Evolutionary conservation across 2,113 vertebrate species (phyloP).

Genomic region (Melanotaenia duboulayi): DNA sequence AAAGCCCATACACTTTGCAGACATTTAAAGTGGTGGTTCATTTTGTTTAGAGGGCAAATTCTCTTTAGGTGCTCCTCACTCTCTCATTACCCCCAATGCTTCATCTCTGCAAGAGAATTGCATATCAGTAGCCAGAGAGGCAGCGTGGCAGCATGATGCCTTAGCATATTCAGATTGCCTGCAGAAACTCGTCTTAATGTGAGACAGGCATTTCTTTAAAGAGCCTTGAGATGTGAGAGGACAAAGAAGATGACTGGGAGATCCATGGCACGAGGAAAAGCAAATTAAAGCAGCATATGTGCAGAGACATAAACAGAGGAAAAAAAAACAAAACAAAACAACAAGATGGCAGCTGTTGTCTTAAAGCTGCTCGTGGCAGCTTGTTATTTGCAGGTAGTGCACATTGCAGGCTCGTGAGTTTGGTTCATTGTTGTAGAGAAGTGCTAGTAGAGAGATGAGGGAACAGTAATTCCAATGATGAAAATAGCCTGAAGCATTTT

Average conservation of each 20-base stretch:
- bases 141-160: conserved; percentile 26
- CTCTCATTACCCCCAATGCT: conserved; percentile 34
- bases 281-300: neutral
- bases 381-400: neutral
- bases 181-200: conserved; percentile 55
- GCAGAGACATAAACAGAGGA: neutral
- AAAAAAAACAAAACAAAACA: neutral
- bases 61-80: conserved; percentile 18
- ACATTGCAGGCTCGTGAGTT: neutral
- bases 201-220: conserved; percentile 32
- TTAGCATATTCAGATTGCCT: conserved; percentile 34
- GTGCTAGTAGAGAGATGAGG: neutral
- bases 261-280: neutral
- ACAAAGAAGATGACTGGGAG: conserved; percentile 7
- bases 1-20: conserved; percentile 48
- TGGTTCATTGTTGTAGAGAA: neutral
- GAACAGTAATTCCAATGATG: neutral
- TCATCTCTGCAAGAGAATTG: conserved; percentile 73
- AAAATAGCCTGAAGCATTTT: neutral
- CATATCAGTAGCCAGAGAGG: conserved; percentile 61
- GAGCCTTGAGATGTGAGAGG: neutral
- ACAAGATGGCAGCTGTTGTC: neutral
- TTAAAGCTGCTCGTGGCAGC: neutral
- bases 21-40: conserved; percentile 58
- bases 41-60: conserved; percentile 72